Evolutionary conservation across 2,113 vertebrate genomes (phyloP).

Genomic region (Coregonus clupeaformis): DNA sequence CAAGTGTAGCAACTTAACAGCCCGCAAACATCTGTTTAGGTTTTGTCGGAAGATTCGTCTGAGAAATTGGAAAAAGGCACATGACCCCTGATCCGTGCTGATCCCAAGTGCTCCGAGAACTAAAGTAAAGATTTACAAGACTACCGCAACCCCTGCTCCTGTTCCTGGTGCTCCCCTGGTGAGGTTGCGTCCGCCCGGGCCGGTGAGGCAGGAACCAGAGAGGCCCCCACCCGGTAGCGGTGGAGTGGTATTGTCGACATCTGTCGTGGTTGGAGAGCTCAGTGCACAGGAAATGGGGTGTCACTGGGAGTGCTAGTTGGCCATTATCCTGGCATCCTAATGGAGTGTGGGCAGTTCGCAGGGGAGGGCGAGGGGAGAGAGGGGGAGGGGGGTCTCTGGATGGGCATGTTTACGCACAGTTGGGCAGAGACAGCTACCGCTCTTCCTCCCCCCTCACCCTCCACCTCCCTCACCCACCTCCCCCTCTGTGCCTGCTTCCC

Average conservation of each 20-base stretch:
- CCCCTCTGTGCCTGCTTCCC: conserved; percentile 74
- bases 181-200: conserved; percentile 15
- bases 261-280: conserved; percentile 99
- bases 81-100: conserved; percentile 47
- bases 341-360: conserved; percentile 96
- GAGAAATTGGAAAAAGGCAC: conserved; percentile 27
- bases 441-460: conserved; percentile 33
- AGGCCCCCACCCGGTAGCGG: conserved; percentile 76
- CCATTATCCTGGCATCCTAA: conserved; percentile 99
- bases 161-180: conserved; percentile 14
- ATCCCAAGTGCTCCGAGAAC: conserved; percentile 33
- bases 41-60: conserved; percentile 67
- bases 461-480: conserved; percentile 11
- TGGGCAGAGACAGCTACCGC: conserved; percentile 85
- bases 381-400: conserved; percentile 83
- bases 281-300: conserved; percentile 98
- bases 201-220: conserved; percentile 83
- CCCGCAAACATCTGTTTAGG: conserved; percentile 72
- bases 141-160: conserved; percentile 16
- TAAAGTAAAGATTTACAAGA: conserved; percentile 55
- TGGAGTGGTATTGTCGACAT: conserved; percentile 94
- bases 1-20: conserved; percentile 60
- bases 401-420: conserved; percentile 92
- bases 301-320: conserved; percentile 97
- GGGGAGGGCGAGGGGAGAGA: conserved; percentile 1